Conservation (phyloP, 2,888 invertebrate species). For the Callyntrura sp. region DNA sequence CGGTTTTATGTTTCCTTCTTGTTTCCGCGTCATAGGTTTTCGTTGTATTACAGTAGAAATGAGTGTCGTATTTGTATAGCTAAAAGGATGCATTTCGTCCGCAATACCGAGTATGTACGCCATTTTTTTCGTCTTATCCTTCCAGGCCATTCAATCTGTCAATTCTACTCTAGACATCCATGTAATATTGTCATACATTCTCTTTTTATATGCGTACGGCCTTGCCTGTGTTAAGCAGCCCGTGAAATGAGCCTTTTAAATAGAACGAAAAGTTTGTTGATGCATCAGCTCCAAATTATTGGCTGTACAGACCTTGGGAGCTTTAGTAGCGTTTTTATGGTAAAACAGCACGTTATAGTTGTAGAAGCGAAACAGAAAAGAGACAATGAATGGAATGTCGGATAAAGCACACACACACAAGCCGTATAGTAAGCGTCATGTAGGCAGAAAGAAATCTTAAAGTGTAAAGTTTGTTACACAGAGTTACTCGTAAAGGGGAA, state of each 20-base stretch:
- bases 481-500: conserved; percentile 8
- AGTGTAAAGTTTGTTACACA: conserved; percentile 37
- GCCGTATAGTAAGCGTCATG: background rate
- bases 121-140: conserved; percentile 40
- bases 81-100: conserved; percentile 32
- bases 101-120: background rate
- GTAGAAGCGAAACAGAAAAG: background rate
- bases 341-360: background rate
- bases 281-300: conserved; percentile 55
- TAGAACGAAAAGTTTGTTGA: conserved; percentile 66
- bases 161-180: conserved; percentile 63
- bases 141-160: conserved; percentile 75
- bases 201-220: conserved; percentile 23
- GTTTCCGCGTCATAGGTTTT: conserved; percentile 72
- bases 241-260: conserved; percentile 75
- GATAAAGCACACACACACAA: background rate
- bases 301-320: conserved; percentile 56
- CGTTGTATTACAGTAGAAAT: conserved; percentile 1
- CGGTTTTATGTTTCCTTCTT: conserved; percentile 67
- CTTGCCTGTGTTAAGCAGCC: conserved; percentile 61
- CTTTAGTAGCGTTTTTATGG: conserved; percentile 9
- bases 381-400: background rate
- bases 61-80: conserved; percentile 30
- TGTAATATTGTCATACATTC: conserved; percentile 50
- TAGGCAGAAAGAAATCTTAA: background rate